Evolutionary conservation across 2,888 invertebrate genomes (phyloP).

Genomic region (Cheilosia grossa): DNA sequence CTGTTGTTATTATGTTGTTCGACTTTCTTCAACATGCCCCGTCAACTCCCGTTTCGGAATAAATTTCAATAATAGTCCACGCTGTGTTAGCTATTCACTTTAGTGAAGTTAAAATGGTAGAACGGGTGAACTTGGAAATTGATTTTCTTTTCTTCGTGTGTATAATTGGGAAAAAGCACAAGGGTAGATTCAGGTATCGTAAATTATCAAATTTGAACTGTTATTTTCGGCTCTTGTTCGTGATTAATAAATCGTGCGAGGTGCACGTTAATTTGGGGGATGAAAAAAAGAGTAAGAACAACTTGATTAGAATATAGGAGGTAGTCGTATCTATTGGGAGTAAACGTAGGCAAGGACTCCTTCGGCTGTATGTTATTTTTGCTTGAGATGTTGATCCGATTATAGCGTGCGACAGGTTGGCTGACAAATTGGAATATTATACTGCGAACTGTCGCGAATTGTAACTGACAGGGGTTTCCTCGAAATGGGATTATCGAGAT

Average conservation of each 20-base stretch:
- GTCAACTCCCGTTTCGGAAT: conserved; percentile 28
- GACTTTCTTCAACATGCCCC: neutral
- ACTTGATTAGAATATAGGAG: conserved; percentile 12
- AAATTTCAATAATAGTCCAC: conserved; percentile 57
- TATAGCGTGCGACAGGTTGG: neutral
- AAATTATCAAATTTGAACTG: conserved; percentile 56
- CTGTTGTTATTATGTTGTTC: conserved; percentile 44
- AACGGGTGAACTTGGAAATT: conserved; percentile 52
- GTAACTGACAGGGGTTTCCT: too few species aligned
- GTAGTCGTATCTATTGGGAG: neutral
- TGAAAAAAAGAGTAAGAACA: neutral
- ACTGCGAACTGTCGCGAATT: neutral
- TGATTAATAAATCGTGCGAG: conserved; percentile 61
- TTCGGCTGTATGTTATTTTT: too few species aligned
- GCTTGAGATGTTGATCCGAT: neutral
- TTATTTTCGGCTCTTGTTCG: conserved; percentile 31
- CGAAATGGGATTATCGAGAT: too few species aligned
- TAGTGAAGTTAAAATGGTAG: conserved; percentile 15
- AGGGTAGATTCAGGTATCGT: conserved; percentile 17
- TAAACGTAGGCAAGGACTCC: neutral
- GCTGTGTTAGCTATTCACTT: conserved; percentile 57
- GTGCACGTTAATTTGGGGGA: conserved; percentile 30
- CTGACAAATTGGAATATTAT: neutral
- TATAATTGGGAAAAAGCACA: neutral
- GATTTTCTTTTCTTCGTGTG: conserved; percentile 12